Evolutionary conservation across 2,888 invertebrate species (phyloP).

Genomic region (Ornithoptera alexandrae): DNA sequence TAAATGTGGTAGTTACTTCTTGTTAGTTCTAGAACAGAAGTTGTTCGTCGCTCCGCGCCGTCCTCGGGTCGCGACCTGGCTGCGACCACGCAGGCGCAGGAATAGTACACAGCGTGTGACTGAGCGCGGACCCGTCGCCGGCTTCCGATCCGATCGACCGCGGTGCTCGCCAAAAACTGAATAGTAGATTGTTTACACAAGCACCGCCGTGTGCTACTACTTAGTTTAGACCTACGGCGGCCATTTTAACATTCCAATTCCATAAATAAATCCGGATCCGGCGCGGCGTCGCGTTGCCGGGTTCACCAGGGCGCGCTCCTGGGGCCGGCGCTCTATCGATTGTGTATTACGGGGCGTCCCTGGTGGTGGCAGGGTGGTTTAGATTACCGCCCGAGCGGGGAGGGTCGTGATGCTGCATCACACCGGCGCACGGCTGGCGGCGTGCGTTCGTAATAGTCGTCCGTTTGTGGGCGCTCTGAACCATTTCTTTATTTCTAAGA

Average conservation of each 20-base stretch:
- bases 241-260: constrained; percentile 32
- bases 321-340: constrained; percentile 28
- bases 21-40: too few relatives aligned
- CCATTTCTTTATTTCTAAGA: too few relatives aligned
- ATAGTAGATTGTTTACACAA: constrained; percentile 37
- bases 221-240: constrained; percentile 37
- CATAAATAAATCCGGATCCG: constrained; percentile 32
- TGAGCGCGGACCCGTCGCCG: constrained; percentile 15
- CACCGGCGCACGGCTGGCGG: constrained; percentile 32
- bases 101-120: too few relatives aligned
- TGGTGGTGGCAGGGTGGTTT: constrained; percentile 36
- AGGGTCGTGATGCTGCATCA: constrained; percentile 34
- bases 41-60: too few relatives aligned
- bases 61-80: too few relatives aligned
- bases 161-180: constrained; percentile 32
- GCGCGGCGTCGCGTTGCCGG: constrained; percentile 30
- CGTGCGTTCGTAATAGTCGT: constrained; percentile 6
- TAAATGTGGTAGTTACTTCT: too few relatives aligned
- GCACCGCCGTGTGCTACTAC: constrained; percentile 32
- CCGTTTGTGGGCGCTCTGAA: constrained; percentile 1
- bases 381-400: constrained; percentile 42
- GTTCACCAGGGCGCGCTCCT: constrained; percentile 34
- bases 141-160: constrained; percentile 28
- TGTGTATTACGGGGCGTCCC: constrained; percentile 8
- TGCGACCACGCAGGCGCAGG: too few relatives aligned